Evolutionary conservation across 2,113 vertebrate genomes (phyloP).

Genomic region (Pterophyllum scalare): DNA sequence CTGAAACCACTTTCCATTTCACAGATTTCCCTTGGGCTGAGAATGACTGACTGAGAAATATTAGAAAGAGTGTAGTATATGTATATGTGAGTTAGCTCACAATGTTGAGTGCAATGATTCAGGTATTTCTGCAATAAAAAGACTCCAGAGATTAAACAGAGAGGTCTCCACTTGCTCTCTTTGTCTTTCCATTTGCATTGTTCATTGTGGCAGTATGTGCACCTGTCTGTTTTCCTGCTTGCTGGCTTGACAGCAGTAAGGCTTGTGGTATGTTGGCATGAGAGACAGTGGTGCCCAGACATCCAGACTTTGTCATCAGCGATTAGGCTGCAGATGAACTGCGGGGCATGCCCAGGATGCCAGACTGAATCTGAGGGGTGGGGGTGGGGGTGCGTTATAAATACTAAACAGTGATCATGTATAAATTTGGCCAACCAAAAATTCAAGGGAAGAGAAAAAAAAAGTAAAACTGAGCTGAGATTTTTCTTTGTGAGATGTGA

Average conservation of each 20-base stretch:
- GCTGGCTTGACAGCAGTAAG: slow-evolving; percentile 31
- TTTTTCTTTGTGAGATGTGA: neutral
- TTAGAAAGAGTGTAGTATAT: neutral
- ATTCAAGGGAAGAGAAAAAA: neutral
- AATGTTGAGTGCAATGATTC: neutral
- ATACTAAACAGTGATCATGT: slow-evolving; percentile 45
- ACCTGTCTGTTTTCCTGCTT: slow-evolving; percentile 65
- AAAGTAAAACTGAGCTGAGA: no score
- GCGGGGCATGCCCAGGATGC: slow-evolving; percentile 61
- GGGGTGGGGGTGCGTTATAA: slow-evolving; percentile 60
- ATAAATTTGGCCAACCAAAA: slow-evolving; percentile 17
- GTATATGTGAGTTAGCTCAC: neutral
- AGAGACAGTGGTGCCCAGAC: slow-evolving; percentile 48
- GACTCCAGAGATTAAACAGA: neutral
- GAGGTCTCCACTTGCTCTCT: slow-evolving; percentile 14
- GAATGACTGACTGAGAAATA: neutral
- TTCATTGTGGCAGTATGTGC: slow-evolving; percentile 59
- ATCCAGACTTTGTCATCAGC: slow-evolving; percentile 68
- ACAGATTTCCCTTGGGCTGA: neutral
- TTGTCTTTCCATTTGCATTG: slow-evolving; percentile 49
- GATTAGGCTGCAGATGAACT: slow-evolving; percentile 70
- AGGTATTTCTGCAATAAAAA: neutral
- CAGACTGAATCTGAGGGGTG: slow-evolving; percentile 21
- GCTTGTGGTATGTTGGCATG: slow-evolving; percentile 66
- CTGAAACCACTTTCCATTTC: neutral